Evolutionary conservation across 2,797 vertebrate species (phyloP).

Genomic region (Alauda arvensis): DNA sequence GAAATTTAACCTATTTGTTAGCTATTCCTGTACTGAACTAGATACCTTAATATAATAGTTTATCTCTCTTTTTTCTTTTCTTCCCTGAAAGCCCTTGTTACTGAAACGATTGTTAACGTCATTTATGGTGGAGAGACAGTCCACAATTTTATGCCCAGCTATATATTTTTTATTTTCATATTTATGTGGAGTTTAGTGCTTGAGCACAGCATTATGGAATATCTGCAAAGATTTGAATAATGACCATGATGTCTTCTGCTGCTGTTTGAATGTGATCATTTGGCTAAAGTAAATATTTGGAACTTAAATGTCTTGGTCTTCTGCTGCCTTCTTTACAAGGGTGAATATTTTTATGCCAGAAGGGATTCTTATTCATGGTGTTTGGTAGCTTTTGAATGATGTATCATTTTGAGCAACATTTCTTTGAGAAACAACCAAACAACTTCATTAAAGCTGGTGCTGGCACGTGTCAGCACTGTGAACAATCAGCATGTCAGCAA

Average conservation of each 20-base stretch:
- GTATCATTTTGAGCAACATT: neutral
- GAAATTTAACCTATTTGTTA: neutral
- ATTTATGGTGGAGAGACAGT: neutral
- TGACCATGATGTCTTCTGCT: neutral
- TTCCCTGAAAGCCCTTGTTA: neutral
- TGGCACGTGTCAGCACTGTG: neutral
- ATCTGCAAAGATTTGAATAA: neutral
- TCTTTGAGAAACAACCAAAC: neutral
- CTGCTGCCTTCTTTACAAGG: neutral
- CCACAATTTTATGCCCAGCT: neutral
- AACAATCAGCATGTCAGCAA: neutral
- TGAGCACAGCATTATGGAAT: neutral
- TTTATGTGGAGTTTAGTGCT: neutral
- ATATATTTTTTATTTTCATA: neutral
- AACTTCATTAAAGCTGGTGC: neutral
- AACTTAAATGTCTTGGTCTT: neutral
- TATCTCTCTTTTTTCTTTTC: rapidly evolving
- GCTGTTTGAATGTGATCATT: neutral
- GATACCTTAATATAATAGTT: neutral
- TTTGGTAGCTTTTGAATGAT: neutral
- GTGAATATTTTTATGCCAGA: neutral
- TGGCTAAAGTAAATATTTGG: neutral
- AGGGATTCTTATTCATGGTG: neutral
- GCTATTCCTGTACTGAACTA: neutral
- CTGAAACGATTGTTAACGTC: neutral